phyloP scores from a whole-genome alignment of 2,888 invertebrate genomes.

The Perithous albicinctus region DNA sequence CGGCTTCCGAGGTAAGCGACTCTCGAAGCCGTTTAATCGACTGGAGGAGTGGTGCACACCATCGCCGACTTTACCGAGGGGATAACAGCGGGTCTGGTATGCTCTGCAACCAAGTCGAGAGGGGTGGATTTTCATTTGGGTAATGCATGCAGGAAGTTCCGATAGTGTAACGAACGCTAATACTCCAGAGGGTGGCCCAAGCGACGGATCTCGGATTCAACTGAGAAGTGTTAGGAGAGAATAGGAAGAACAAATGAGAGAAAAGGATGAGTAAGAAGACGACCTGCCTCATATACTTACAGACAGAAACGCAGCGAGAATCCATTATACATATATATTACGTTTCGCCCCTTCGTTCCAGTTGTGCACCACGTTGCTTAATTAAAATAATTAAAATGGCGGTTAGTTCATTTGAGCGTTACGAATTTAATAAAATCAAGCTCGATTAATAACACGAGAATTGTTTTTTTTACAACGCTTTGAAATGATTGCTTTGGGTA shows the following conservation, averaged over 20 bases:
- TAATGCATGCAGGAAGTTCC: slow-evolving; percentile 72
- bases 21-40: slow-evolving; percentile 69
- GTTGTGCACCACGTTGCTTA: background rate
- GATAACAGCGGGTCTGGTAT: slow-evolving; percentile 21
- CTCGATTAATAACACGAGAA: background rate
- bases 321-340: background rate
- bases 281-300: background rate
- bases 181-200: slow-evolving; percentile 59
- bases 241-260: background rate
- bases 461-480: background rate
- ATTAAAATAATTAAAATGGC: slow-evolving; percentile 26
- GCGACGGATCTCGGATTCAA: slow-evolving; percentile 31
- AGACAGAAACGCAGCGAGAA: background rate
- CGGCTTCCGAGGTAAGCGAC: slow-evolving; percentile 39
- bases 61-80: slow-evolving; percentile 28
- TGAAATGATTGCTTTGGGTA: background rate
- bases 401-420: background rate
- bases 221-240: background rate
- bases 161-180: slow-evolving; percentile 66
- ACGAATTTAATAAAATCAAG: slow-evolving; percentile 23
- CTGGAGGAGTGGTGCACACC: slow-evolving; percentile 36
- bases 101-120: slow-evolving; percentile 13
- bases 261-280: slow-evolving; percentile 7
- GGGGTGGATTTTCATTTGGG: slow-evolving; percentile 70
- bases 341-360: background rate